phyloP scores from a whole-genome alignment of 2,113 vertebrate species.

The Chlorodrepanis virens region DNA sequence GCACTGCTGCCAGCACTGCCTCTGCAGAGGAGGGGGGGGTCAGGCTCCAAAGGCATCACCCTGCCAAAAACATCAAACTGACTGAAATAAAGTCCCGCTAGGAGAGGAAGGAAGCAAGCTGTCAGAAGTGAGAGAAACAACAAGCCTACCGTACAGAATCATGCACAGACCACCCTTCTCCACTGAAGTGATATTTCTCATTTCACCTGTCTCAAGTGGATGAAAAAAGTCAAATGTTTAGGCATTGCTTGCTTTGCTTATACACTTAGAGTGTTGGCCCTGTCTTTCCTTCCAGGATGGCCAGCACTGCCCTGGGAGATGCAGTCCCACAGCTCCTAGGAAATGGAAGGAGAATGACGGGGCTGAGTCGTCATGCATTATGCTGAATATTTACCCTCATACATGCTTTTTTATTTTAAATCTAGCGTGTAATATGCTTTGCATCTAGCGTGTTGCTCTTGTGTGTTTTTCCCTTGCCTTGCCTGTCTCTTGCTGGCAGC shows the following conservation, averaged over 20 bases:
- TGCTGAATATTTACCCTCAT: constrained; percentile 43
- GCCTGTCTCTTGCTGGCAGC: constrained; percentile 68
- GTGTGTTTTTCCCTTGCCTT: constrained; percentile 62
- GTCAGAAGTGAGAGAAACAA: constrained; percentile 7
- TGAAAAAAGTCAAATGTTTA: background rate
- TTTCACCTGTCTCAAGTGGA: background rate
- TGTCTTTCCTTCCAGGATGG: background rate
- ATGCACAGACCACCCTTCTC: background rate
- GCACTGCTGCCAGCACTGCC: background rate
- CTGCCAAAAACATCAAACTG: constrained; percentile 5
- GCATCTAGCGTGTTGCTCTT: constrained; percentile 60
- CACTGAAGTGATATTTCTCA: background rate
- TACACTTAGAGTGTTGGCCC: background rate
- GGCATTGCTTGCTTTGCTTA: background rate
- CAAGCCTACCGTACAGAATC: background rate
- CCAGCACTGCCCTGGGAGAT: background rate
- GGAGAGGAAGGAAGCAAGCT: background rate
- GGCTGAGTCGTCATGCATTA: constrained; percentile 28
- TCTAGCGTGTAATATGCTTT: constrained; percentile 68
- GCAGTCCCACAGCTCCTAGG: background rate
- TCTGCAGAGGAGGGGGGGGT: background rate
- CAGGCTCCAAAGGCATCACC: background rate
- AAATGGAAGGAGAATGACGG: background rate
- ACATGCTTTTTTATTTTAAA: constrained; percentile 67
- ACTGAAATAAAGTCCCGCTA: background rate